These are phyloP conservation scores for Pheosia gnoma DNA, from an alignment of 2,888 invertebrate genomes.

Conservation along the genomic window DNA sequence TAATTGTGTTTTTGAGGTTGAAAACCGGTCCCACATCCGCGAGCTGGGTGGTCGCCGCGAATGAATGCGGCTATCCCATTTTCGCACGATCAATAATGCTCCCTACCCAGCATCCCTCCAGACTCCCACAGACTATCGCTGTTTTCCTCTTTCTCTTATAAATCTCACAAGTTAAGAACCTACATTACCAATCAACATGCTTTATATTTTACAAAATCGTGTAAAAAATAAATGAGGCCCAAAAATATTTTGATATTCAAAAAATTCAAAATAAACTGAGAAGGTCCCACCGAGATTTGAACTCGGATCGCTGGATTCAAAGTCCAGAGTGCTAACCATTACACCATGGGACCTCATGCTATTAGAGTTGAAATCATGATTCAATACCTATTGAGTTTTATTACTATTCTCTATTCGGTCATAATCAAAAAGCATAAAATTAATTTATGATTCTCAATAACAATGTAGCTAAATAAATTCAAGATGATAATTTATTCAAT, in stretches of 20 bases:
- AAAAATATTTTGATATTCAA: background rate
- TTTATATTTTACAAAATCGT: background rate
- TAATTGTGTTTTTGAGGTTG: conserved; percentile 74
- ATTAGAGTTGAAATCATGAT: conserved; percentile 22
- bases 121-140: conserved; percentile 62
- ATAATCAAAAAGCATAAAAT: background rate
- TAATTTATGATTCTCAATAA: background rate
- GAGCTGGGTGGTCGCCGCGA: conserved; percentile 79
- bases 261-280: background rate
- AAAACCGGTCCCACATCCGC: conserved; percentile 75
- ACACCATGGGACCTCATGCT: conserved; percentile 80
- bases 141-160: conserved; percentile 17
- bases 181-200: conserved; percentile 7
- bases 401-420: too few species aligned
- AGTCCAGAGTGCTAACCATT: conserved; percentile 86
- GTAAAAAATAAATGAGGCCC: conserved; percentile 4
- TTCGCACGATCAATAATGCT: conserved; percentile 84
- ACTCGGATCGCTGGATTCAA: conserved; percentile 84
- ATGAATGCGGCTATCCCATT: conserved; percentile 81
- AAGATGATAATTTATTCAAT: background rate
- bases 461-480: background rate
- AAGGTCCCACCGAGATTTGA: conserved; percentile 83
- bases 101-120: conserved; percentile 83
- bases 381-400: background rate
- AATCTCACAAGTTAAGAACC: background rate